Evolutionary conservation across 2,113 vertebrate genomes (phyloP).

Genomic region (Hylia prasina): DNA sequence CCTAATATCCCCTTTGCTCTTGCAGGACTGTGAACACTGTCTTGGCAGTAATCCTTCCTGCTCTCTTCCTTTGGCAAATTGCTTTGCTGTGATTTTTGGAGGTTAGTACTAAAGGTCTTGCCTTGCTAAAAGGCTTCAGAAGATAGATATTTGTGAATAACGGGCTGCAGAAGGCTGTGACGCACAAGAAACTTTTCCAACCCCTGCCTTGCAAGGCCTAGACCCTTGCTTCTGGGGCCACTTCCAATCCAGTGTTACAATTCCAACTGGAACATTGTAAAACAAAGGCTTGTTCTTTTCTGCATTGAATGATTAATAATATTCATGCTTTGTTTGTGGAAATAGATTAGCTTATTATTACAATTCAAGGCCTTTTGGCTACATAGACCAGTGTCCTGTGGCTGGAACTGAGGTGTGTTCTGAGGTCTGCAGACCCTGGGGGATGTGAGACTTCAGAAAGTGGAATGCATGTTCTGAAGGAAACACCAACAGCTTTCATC

Average conservation of each 20-base stretch:
- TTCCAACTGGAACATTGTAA: not conserved
- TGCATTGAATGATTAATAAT: not conserved
- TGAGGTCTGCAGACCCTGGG: not conserved
- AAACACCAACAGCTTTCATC: not conserved
- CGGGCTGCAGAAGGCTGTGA: not conserved
- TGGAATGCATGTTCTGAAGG: not conserved
- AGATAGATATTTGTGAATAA: not conserved
- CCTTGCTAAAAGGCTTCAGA: not conserved
- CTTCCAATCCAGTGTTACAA: not conserved
- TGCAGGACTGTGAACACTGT: not conserved
- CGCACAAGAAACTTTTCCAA: not conserved
- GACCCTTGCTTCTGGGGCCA: not conserved
- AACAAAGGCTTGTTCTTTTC: not conserved
- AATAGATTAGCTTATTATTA: not conserved
- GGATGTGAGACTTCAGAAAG: not conserved
- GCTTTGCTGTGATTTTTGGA: not conserved
- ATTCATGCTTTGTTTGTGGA: not conserved
- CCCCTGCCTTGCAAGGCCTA: not conserved
- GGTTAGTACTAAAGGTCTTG: not conserved
- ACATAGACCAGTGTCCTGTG: rapidly evolving
- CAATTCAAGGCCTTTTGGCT: not conserved
- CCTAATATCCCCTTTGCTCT: not conserved
- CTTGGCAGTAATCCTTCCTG: not conserved
- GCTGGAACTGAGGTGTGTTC: not conserved
- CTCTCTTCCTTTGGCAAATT: not conserved